Evolutionary conservation across 2,888 invertebrate species (phyloP).

Genomic region (Drosophila siamana): DNA sequence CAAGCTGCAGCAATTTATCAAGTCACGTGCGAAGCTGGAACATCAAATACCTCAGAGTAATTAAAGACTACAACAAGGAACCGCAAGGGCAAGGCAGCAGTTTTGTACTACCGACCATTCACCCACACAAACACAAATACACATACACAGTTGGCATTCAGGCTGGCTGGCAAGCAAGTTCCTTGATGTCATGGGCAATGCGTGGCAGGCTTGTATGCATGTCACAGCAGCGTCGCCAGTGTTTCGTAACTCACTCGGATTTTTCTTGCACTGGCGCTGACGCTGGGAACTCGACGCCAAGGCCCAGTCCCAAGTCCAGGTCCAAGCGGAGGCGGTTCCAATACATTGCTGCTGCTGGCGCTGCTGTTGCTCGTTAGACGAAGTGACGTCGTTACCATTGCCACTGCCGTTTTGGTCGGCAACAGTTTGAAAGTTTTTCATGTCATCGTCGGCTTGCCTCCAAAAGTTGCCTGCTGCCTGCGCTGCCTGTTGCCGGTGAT

Average conservation of each 20-base stretch:
- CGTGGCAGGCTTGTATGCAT: constrained; percentile 66
- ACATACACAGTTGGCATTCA: constrained; percentile 2
- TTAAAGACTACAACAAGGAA: constrained; percentile 29
- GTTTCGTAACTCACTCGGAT: constrained; percentile 27
- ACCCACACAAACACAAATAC: constrained; percentile 9
- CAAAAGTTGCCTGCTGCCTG: constrained; percentile 61
- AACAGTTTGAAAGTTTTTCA: constrained; percentile 79
- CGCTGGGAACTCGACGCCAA: constrained; percentile 28
- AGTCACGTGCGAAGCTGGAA: constrained; percentile 12
- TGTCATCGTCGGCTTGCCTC: constrained; percentile 63
- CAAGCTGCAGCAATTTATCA: constrained; percentile 9
- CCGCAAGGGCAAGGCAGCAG: constrained; percentile 27
- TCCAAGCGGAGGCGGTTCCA: constrained; percentile 44
- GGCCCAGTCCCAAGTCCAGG: constrained; percentile 16
- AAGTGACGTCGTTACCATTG: constrained; percentile 45
- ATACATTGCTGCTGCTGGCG: constrained; percentile 67
- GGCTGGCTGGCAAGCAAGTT: constrained; percentile 9
- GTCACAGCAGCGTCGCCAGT: constrained; percentile 17
- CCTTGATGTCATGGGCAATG: constrained; percentile 46
- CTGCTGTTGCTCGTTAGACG: constrained; percentile 71
- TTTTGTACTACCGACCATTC: constrained; percentile 18
- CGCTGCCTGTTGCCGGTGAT: constrained; percentile 46
- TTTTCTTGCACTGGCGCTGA: constrained; percentile 27
- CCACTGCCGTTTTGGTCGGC: constrained; percentile 53
- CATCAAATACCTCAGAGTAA: constrained; percentile 28